Evolutionary conservation across 2,113 vertebrate species (phyloP).

Genomic region (Dissostichus mawsoni): DNA sequence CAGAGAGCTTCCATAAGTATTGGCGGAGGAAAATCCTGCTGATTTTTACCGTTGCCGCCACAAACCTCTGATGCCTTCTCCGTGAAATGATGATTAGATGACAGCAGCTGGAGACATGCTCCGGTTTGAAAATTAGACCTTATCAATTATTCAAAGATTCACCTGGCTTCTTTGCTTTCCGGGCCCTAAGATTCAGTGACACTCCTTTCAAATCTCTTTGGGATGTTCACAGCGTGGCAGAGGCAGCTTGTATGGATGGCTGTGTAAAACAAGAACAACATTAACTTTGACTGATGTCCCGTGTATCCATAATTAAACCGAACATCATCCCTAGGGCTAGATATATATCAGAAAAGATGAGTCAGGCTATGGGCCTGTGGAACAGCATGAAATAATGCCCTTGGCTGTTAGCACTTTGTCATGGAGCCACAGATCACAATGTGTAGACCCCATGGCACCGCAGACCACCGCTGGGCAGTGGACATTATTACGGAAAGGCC

Average conservation of each 20-base stretch:
- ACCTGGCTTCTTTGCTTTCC: conserved; percentile 63
- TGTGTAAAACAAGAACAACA: conserved; percentile 74
- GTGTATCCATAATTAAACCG: conserved; percentile 75
- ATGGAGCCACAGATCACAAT: conserved; percentile 62
- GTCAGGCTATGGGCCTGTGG: conserved; percentile 57
- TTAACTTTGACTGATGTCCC: conserved; percentile 69
- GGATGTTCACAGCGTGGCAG: conserved; percentile 36
- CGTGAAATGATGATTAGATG: conserved; percentile 63
- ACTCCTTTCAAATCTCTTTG: conserved; percentile 36
- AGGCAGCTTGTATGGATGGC: conserved; percentile 44
- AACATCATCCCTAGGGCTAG: conserved; percentile 66
- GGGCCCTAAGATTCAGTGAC: conserved; percentile 27
- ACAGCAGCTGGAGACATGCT: conserved; percentile 58
- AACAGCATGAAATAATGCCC: conserved; percentile 72
- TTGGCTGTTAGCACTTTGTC: conserved; percentile 64
- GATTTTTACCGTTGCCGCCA: conserved; percentile 42
- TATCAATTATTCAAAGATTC: conserved; percentile 69
- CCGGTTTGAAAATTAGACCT: conserved; percentile 62
- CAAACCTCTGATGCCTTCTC: conserved; percentile 53
- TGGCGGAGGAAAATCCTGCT: conserved; percentile 26
- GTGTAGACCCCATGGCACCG: conserved; percentile 66
- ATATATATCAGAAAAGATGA: conserved; percentile 69
- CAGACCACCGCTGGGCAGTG: conserved; percentile 69
- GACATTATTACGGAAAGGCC: conserved; percentile 69
- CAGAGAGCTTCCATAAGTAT: conserved; percentile 37